phyloP scores from a whole-genome alignment of 1,140 invertebrate species.

The Zaprionus davidi region DNA sequence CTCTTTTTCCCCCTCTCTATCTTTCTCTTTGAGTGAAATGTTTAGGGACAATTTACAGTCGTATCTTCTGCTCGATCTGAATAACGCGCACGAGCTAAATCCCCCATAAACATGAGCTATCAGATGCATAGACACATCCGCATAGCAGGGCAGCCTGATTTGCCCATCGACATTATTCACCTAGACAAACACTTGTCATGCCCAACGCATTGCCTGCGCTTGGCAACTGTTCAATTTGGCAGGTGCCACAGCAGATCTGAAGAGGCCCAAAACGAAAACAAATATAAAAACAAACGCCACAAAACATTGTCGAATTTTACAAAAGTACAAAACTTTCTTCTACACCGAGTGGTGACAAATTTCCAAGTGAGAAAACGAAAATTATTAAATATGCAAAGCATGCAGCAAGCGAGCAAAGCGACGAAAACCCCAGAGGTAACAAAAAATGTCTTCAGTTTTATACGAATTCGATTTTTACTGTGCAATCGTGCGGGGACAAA shows the following conservation, averaged over 20 bases:
- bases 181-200: conserved; percentile 42
- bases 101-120: not conserved
- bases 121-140: conserved; percentile 6
- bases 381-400: conserved; percentile 62
- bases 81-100: not conserved
- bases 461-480: conserved; percentile 7
- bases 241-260: conserved; percentile 47
- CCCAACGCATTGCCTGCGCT: conserved; percentile 36
- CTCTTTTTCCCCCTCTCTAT: not conserved
- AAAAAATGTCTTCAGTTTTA: conserved; percentile 12
- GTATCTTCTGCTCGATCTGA: not conserved
- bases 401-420: conserved; percentile 35
- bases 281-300: conserved; percentile 23
- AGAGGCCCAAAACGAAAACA: conserved; percentile 6
- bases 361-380: conserved; percentile 56
- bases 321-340: conserved; percentile 72
- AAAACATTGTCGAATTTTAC: conserved; percentile 42
- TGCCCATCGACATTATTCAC: not conserved
- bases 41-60: not conserved
- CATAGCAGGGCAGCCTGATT: not conserved
- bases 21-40: not conserved
- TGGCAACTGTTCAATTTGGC: conserved; percentile 57
- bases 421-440: conserved; percentile 19
- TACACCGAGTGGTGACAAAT: conserved; percentile 43
- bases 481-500: conserved; percentile 15